Evolutionary conservation across 2,888 invertebrate genomes (phyloP).

Genomic region (Aromia moschata): DNA sequence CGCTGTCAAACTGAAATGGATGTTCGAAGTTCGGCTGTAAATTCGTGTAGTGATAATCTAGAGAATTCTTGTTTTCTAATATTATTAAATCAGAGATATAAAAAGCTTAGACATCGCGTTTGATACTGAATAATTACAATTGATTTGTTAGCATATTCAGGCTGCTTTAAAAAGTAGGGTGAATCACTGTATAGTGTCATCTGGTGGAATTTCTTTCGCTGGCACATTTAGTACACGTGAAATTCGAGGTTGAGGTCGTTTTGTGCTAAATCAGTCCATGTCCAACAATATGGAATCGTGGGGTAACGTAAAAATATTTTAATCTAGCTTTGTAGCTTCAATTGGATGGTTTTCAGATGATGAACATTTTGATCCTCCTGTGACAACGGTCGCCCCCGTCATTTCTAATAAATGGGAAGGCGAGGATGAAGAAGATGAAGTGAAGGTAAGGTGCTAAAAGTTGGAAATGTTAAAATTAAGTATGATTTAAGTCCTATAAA

Average conservation of each 20-base stretch:
- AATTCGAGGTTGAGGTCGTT: conserved; percentile 50
- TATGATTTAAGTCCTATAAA: too few species aligned
- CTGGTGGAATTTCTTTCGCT: conserved; percentile 42
- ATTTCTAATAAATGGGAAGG: conserved; percentile 84
- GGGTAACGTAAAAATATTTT: conserved; percentile 52
- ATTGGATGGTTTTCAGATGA: conserved; percentile 67
- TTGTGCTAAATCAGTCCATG: conserved; percentile 38
- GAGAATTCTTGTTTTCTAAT: conserved; percentile 40
- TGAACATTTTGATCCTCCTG: conserved; percentile 73
- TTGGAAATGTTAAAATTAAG: too few species aligned
- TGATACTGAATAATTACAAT: conserved; percentile 42
- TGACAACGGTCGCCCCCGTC: conserved; percentile 69
- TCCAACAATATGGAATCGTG: conserved; percentile 60
- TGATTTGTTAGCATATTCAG: conserved; percentile 8
- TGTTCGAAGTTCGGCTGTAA: conserved; percentile 42
- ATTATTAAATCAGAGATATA: conserved; percentile 44
- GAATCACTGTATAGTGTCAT: conserved; percentile 44
- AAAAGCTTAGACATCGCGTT: conserved; percentile 48
- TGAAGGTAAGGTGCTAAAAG: conserved; percentile 71
- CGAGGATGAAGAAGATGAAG: conserved; percentile 87
- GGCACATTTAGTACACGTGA: conserved; percentile 55
- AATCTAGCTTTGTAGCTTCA: not conserved
- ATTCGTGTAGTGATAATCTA: conserved; percentile 42
- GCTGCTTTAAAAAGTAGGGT: conserved; percentile 17
- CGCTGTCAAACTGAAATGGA: conserved; percentile 44